Evolutionary conservation across 2,888 invertebrate genomes (phyloP).

Genomic region (Polydrusus cervinus): DNA sequence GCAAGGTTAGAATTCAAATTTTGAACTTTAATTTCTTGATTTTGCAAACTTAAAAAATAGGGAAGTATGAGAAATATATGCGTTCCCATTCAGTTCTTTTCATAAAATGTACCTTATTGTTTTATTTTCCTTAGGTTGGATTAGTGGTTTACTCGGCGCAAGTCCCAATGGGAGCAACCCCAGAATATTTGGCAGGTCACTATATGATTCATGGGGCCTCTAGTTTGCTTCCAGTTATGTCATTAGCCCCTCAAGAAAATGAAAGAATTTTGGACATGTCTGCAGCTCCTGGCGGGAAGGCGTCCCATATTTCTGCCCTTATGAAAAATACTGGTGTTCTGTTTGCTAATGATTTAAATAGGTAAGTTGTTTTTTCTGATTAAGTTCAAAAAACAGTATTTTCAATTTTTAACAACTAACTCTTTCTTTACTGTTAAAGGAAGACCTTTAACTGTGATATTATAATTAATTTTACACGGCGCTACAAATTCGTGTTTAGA

Average conservation of each 20-base stretch:
- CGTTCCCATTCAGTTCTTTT: too few species aligned
- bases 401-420: too few species aligned
- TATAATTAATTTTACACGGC: too few species aligned
- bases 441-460: too few species aligned
- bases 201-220: constrained; percentile 98
- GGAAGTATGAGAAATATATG: too few species aligned
- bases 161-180: constrained; percentile 98
- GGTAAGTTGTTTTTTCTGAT: too few species aligned
- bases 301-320: constrained; percentile 96
- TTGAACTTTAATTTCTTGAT: background rate
- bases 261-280: constrained; percentile 97
- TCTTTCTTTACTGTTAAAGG: too few species aligned
- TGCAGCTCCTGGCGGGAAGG: constrained; percentile 98
- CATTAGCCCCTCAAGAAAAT: constrained; percentile 96
- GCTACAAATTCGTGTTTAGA: too few species aligned
- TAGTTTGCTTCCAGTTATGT: constrained; percentile 98
- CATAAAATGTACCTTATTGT: too few species aligned
- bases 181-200: constrained; percentile 98
- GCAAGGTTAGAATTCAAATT: constrained; percentile 79
- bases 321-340: constrained; percentile 99
- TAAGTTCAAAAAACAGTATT: too few species aligned
- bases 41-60: background rate
- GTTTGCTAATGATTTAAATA: constrained; percentile 96
- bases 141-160: constrained; percentile 96
- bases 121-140: constrained; percentile 74